A percentile compares a stretch with the other conserved stretches of the same genome.
phyloP scores from a whole-genome alignment of 2,888 invertebrate species.

The Hypomecis atomaria region DNA sequence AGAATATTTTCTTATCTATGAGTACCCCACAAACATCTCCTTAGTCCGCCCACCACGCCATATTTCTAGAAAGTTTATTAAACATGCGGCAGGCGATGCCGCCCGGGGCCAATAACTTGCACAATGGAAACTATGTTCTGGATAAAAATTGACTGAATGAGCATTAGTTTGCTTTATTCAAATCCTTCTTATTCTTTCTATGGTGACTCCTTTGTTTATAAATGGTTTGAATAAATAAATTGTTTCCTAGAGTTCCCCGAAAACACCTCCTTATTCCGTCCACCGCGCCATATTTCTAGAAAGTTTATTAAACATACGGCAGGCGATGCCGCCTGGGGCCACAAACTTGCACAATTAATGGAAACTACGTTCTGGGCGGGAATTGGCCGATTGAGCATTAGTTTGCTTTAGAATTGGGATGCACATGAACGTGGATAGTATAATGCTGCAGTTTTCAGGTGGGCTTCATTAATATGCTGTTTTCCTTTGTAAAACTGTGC shows the following conservation, averaged over 20 bases:
- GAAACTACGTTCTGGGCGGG: constrained; percentile 31
- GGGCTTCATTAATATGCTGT: background rate
- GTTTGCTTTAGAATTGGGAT: constrained; percentile 23
- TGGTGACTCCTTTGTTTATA: no score
- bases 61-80: constrained; percentile 41
- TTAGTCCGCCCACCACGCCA: constrained; percentile 13
- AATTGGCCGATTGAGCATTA: constrained; percentile 31
- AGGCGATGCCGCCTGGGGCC: constrained; percentile 17
- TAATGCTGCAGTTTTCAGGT: constrained; percentile 6
- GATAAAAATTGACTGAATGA: constrained; percentile 28
- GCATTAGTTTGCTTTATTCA: constrained; percentile 19
- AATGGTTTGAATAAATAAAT: no score
- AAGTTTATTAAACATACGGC: constrained; percentile 42
- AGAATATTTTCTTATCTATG: no score
- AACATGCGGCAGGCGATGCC: constrained; percentile 33
- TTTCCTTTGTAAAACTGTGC: background rate
- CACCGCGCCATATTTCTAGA: constrained; percentile 31
- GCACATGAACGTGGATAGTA: constrained; percentile 10
- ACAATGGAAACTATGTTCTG: constrained; percentile 37
- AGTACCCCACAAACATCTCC: background rate
- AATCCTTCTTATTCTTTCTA: no score
- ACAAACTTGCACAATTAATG: constrained; percentile 42
- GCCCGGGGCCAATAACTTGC: constrained; percentile 32
- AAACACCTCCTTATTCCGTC: background rate
- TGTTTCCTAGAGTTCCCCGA: no score